Evolutionary conservation across 2,888 invertebrate species (phyloP), one percentile per base, ranked within the genome.

Genomic region (Actias luna): DNA sequence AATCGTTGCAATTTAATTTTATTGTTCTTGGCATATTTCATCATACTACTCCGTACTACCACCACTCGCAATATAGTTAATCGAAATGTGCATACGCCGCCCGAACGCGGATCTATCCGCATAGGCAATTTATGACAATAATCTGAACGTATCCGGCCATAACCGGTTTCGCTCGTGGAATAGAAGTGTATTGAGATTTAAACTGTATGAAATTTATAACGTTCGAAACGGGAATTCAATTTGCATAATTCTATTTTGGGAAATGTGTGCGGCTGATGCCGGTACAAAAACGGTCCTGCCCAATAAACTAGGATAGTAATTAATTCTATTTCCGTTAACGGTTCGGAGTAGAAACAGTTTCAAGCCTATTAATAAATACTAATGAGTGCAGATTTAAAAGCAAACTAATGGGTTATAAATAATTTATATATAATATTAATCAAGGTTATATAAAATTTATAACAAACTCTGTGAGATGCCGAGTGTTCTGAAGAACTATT

Each of bases 111-210:
- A 16, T 68, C 71, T 75, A 78, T 70, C 66, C 76, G 71, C 70
- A 72, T 69, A 73, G 74, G 72, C 76, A 83, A 89, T 89, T 88
- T 88, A 88, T 88, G 85, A 79, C 87, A 83, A 87, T 89, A 89
- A 89, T 88, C 85, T 85, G 83, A 67, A 79, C 76, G 70, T 77
- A 78, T 80, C 79, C 81, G 77, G 73, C 79, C 77, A 76, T 81
- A 80, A 79, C 79, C 79, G 76, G 82, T 77, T 83, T 80, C 66
- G 74, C 73, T 71, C 75, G 69, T 75, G 81, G 72, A 81, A 86
- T 84, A 83, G 82, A 84, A 81, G 77, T 80, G 77, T 77, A 79
- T 79, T 79, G 74, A 77, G 76, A 78, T 80, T 82, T 82, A 78
- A 80, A 84, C 78, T 78, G 76, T 76, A 69, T 73, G 62, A 73